These are phyloP conservation scores for Pocillopora grandis DNA, from an alignment of 92 coral and sea anemone species.

Conservation along the genomic window DNA sequence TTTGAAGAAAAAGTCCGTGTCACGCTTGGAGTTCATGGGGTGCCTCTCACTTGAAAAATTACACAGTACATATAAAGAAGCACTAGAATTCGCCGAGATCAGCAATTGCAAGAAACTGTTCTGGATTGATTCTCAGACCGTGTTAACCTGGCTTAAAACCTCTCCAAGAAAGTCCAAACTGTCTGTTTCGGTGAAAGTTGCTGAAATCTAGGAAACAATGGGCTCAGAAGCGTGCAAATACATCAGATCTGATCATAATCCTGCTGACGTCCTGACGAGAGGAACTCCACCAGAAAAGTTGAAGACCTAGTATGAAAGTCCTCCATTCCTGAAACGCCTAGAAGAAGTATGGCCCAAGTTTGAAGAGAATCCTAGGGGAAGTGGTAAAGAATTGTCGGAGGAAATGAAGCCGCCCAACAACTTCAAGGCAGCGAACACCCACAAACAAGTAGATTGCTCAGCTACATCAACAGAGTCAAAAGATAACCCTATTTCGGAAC, in stretches of 20 bases:
- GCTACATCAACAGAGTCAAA: background rate
- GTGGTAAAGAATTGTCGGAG: constrained; percentile 5
- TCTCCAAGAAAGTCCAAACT: constrained; percentile 62
- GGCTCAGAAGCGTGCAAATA: constrained; percentile 2
- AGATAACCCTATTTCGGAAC: constrained; percentile 32
- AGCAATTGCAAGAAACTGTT: constrained; percentile 43
- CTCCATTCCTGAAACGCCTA: constrained; percentile 17
- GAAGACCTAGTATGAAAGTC: constrained; percentile 15
- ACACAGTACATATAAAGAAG: constrained; percentile 47
- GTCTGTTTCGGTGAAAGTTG: constrained; percentile 63
- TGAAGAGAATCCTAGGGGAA: constrained; percentile 12
- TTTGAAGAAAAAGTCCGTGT: constrained; percentile 61
- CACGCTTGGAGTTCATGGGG: constrained; percentile 66
- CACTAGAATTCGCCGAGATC: constrained; percentile 51
- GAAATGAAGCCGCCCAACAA: constrained; percentile 28
- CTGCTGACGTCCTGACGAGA: constrained; percentile 32
- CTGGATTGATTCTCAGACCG: constrained; percentile 71
- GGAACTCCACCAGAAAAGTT: constrained; percentile 14
- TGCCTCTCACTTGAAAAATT: constrained; percentile 55
- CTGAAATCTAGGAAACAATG: constrained; percentile 66
- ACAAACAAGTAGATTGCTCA: background rate
- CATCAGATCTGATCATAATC: constrained; percentile 15
- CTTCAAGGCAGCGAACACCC: background rate
- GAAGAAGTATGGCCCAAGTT: constrained; percentile 21
- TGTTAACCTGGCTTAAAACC: constrained; percentile 62